Evolutionary conservation across 2,888 invertebrate genomes (phyloP), one percentile per base, ranked within the genome.

Genomic region (Glyphotaelius pellucidus): DNA sequence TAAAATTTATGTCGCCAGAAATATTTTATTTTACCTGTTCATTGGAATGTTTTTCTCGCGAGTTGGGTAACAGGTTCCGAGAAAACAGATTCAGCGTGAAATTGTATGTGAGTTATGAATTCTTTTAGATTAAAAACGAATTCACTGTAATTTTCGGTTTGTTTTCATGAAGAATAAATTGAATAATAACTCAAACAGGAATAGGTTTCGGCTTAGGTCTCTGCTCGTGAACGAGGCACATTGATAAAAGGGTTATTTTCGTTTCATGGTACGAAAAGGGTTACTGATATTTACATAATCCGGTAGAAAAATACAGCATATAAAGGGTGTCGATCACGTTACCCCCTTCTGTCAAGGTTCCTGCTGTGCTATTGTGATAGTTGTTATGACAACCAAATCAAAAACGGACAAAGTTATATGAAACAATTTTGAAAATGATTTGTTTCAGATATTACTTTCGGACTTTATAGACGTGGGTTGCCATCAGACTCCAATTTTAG

Each of bases 1-100:
- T 89, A 47, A 90, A 90, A 90, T 90, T 90, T 90, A 90, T 90
- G 83, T 90, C 32, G n/a, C 15, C 35, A 30, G 52, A 81, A 83
- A 83, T 47, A 90, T 83, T 83, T 81, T 83, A 90, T 83, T 81
- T 90, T 90, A 32, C 19, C 35, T 42, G 31, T 52, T 84, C 31
- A 32, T 90, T 83, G 42, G 52, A 83, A 90, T 88, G 67, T 88
- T 88, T 88, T 88, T 32, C 79, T 35, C 52, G 30, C 38, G 35
- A 79, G 67, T 88, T 25, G 67, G 52, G 79, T 88, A 38, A 38
- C 85, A 47, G 30, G 85, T 86, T 47, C 35, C 7, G 7, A 35
- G 83, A 35, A 25, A 35, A 32, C 35, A 32, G 83, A 83, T 83
- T 35, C 35, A 32, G 35, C 25, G 19, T 83, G 83, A 83, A 83